Percentiles rank a stretch among this genome's conserved stretches.
These are phyloP conservation scores for Ptiloglossa arizonensis DNA, from an alignment of 1,140 invertebrate species.

Conservation along the genomic window DNA sequence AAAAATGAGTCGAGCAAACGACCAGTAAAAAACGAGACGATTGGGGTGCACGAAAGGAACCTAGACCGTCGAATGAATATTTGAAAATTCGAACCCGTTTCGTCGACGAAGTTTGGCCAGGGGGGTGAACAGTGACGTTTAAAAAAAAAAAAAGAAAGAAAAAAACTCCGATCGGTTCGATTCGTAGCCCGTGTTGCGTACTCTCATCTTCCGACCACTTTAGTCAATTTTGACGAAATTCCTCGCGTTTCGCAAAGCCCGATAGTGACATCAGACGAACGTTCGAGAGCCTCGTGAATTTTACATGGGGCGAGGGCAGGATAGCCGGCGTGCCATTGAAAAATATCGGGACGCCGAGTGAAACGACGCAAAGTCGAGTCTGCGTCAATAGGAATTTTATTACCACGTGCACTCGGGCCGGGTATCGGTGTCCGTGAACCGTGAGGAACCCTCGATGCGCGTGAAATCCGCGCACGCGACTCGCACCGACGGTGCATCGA, in stretches of 20 bases:
- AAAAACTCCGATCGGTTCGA: background rate
- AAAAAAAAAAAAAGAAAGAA: too few species aligned
- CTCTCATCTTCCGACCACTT: background rate
- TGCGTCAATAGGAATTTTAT: constrained; percentile 51
- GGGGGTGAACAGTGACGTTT: background rate
- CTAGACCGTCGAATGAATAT: too few species aligned
- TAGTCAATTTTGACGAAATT: background rate
- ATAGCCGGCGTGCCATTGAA: background rate
- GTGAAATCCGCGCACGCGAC: constrained; percentile 12
- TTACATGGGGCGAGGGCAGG: background rate
- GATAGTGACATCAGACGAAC: background rate
- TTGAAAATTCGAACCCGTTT: background rate
- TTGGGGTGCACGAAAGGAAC: too few species aligned
- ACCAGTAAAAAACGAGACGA: too few species aligned
- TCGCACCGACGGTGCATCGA: background rate
- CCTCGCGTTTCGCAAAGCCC: background rate
- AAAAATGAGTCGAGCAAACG: too few species aligned
- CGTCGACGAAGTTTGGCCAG: too few species aligned
- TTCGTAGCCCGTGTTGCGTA: background rate
- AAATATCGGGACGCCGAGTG: constrained; percentile 1
- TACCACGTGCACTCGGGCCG: background rate
- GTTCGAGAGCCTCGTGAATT: constrained; percentile 14
- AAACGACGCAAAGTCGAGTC: constrained; percentile 28
- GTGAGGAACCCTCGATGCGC: background rate
- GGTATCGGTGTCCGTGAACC: background rate